phyloP scores from a whole-genome alignment of 2,888 invertebrate species.

The Antheraea assamensis region DNA sequence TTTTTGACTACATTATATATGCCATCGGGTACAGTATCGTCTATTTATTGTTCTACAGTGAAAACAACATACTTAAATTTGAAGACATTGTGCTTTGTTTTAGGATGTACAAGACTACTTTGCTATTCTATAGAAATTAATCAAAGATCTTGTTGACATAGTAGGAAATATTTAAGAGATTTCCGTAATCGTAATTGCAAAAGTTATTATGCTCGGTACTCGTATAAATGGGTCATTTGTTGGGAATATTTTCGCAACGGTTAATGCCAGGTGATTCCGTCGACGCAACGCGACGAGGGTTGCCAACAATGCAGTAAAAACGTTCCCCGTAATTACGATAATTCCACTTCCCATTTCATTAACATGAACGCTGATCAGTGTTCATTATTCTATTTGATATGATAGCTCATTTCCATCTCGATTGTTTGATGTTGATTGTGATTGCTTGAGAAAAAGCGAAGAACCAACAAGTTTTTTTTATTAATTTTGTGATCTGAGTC shows the following conservation, averaged over 20 bases:
- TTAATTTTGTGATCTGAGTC: neutral
- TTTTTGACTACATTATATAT: too few species aligned
- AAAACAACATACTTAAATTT: neutral
- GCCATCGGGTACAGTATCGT: too few species aligned
- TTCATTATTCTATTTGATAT: slow-evolving; percentile 49
- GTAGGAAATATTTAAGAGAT: slow-evolving; percentile 32
- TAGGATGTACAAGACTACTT: neutral
- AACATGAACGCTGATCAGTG: slow-evolving; percentile 68
- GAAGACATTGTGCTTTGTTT: neutral
- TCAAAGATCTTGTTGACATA: slow-evolving; percentile 6
- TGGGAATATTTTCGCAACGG: slow-evolving; percentile 72
- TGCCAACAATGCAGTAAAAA: slow-evolving; percentile 76
- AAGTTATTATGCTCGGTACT: slow-evolving; percentile 72
- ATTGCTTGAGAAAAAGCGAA: neutral
- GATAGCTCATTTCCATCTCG: neutral
- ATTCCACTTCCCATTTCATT: slow-evolving; percentile 76
- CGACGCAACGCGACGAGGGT: slow-evolving; percentile 55
- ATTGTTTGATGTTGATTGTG: neutral
- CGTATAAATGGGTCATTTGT: slow-evolving; percentile 74
- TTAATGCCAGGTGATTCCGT: slow-evolving; percentile 78
- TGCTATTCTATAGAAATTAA: slow-evolving; percentile 13
- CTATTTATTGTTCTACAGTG: too few species aligned
- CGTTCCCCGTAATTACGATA: slow-evolving; percentile 73
- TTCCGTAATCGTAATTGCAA: slow-evolving; percentile 67
- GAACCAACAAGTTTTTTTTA: neutral